Base-by-base conservation (phyloP, 2,888 invertebrate species). In the Tenthredo scrophulariae region DNA sequence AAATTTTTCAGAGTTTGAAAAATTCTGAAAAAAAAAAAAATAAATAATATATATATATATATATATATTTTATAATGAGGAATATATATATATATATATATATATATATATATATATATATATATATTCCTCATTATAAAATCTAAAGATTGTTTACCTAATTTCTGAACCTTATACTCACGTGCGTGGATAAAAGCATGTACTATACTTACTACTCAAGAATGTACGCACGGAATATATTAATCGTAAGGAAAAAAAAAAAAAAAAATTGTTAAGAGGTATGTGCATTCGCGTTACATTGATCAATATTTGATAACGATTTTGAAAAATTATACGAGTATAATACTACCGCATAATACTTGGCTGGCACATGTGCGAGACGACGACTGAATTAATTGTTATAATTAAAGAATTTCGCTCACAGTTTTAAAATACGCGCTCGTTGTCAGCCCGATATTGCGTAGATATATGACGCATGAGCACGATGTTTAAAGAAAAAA, bases 291-390 rank as follows among this genome's bases (percentile, higher is more conserved):
- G 26, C 62, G 62, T 13, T 13, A 62, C 13, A 13, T 26, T 70
- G 37, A 29, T 70, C 70, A 29, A 70, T 70, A 33, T 70, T 70
- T 37, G 70, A 70, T 70, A 70, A 70, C 9, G 29, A 70, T 33
- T 40, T 37, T 70, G 40, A n/a, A 18, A 2, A 70, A 70, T 70
- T 40, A 40, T 70, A 4, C 33, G 37, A n/a, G 1, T 18, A 67
- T 18, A 67, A 29, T 70, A 18, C 7, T 70, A 15, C 0, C 0
- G 6, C 33, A 15, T n/a, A 70, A 70, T 70, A 37, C 70, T 37
- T 7, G 70, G n/a, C 7, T 9, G 7, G 40, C 37, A 70, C 70
- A 37, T 33, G 7, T 15, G 70, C 33, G 37, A 62, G 4, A 62
- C 62, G 2, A 26, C 5, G 22, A 46, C 46, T 15, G 22, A 26